phyloP scores from a whole-genome alignment of 2,113 vertebrate species.

The Urocitellus parryii region DNA sequence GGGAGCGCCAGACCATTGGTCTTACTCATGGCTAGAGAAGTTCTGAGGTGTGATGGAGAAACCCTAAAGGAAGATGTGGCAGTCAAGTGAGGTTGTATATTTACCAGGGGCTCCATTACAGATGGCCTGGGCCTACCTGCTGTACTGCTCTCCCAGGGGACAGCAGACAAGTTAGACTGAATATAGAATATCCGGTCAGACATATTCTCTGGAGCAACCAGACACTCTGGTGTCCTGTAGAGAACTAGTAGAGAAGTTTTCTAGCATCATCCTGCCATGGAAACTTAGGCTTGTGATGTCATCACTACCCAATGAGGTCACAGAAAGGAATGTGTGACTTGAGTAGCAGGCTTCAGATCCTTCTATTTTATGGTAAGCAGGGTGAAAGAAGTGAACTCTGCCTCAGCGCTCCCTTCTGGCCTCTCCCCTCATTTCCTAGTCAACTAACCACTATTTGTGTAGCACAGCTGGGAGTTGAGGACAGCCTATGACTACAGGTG shows the following conservation, averaged over 20 bases:
- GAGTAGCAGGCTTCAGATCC: neutral
- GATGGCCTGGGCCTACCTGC: conserved; percentile 16
- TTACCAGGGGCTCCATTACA: neutral
- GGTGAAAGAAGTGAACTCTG: neutral
- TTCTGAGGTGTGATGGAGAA: neutral
- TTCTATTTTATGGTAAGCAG: neutral
- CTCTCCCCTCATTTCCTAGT: neutral
- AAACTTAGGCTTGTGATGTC: conserved; percentile 56
- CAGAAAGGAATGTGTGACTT: neutral
- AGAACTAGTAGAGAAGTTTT: conserved; percentile 13
- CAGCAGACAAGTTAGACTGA: conserved; percentile 55
- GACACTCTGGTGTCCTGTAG: conserved; percentile 63
- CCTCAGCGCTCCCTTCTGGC: neutral
- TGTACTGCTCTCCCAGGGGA: conserved; percentile 37
- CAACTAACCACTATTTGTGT: neutral
- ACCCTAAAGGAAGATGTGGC: neutral
- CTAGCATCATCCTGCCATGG: neutral
- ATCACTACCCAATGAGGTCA: conserved; percentile 60
- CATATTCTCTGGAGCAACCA: conserved; percentile 51
- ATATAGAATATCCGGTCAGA: conserved; percentile 62
- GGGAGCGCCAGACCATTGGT: neutral
- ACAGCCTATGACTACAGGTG: neutral
- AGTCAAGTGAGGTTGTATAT: neutral
- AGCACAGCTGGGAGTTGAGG: neutral
- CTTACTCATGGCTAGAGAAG: neutral